phyloP scores from a whole-genome alignment of 2,888 invertebrate genomes.

The Hydrotaea diabolus region DNA sequence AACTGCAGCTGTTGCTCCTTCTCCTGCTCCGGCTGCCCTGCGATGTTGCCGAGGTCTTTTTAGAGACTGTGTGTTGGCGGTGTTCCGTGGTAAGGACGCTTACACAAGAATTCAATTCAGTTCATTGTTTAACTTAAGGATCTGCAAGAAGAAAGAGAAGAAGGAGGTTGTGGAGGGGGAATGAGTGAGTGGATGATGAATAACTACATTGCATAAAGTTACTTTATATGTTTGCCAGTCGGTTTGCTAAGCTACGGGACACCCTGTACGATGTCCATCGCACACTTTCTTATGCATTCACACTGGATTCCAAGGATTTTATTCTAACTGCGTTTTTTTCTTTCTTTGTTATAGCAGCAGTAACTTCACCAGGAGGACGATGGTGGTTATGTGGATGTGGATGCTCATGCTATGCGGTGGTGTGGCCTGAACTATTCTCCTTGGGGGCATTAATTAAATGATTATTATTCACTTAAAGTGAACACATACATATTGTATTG shows the following conservation, averaged over 20 bases:
- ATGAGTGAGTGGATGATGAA: background rate
- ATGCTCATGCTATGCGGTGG: background rate
- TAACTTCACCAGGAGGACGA: no score
- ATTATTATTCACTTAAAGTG: slow-evolving; percentile 60
- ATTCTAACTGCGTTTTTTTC: no score
- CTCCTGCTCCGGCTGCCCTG: background rate
- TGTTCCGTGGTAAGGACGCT: background rate
- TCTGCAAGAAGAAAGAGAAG: slow-evolving; percentile 1
- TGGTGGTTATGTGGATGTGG: no score
- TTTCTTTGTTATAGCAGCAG: no score
- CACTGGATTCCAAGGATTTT: slow-evolving; percentile 13
- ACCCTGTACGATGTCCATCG: background rate
- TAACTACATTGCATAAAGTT: background rate
- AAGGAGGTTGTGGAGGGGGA: background rate
- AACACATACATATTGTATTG: slow-evolving; percentile 43
- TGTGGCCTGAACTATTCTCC: slow-evolving; percentile 30
- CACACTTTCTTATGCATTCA: background rate
- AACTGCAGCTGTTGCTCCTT: slow-evolving; percentile 8
- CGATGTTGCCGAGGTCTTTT: background rate
- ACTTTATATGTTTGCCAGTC: slow-evolving; percentile 4
- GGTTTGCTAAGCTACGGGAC: background rate
- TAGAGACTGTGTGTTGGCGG: slow-evolving; percentile 9
- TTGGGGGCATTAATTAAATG: slow-evolving; percentile 65
- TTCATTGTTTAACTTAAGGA: slow-evolving; percentile 27
- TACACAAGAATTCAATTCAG: slow-evolving; percentile 20